Evolutionary conservation across 2,888 invertebrate species (phyloP).

Genomic region (Rhabditophanes sp.): DNA sequence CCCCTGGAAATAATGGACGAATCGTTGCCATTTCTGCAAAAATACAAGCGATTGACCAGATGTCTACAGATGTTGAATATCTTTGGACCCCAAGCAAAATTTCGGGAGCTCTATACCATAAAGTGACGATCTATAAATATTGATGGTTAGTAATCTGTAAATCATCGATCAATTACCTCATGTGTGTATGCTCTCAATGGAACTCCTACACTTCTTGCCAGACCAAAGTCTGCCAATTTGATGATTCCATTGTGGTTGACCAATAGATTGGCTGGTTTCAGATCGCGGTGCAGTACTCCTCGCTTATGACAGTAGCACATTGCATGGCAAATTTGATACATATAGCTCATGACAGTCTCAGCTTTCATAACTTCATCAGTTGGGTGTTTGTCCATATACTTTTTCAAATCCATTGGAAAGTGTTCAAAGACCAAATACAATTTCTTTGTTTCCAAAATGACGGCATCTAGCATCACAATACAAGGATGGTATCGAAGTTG

Average conservation of each 20-base stretch:
- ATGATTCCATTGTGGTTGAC: slow-evolving; percentile 72
- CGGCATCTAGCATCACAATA: slow-evolving; percentile 71
- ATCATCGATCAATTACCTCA: slow-evolving; percentile 47
- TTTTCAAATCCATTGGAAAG: slow-evolving; percentile 77
- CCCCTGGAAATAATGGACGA: slow-evolving; percentile 72
- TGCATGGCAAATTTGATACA: slow-evolving; percentile 58
- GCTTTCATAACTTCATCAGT: slow-evolving; percentile 64
- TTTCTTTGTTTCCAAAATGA: slow-evolving; percentile 60
- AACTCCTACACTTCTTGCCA: slow-evolving; percentile 84
- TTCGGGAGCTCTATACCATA: slow-evolving; percentile 95
- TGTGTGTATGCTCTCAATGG: slow-evolving; percentile 90
- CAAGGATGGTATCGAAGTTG: slow-evolving; percentile 74
- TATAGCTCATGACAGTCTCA: slow-evolving; percentile 56
- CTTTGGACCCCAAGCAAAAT: slow-evolving; percentile 71
- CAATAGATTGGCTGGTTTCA: slow-evolving; percentile 47
- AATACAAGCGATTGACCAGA: slow-evolving; percentile 77
- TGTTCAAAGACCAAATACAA: slow-evolving; percentile 85
- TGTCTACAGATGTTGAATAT: slow-evolving; percentile 86
- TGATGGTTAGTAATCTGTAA: not conserved
- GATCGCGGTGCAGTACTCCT: slow-evolving; percentile 38
- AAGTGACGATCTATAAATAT: slow-evolving; percentile 62
- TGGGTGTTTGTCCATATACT: slow-evolving; percentile 66
- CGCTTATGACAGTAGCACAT: slow-evolving; percentile 70
- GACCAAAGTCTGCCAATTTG: slow-evolving; percentile 95
- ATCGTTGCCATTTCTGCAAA: slow-evolving; percentile 74